Evolutionary conservation across 2,113 vertebrate species (phyloP).

Genomic region (Chunga burmeisteri): DNA sequence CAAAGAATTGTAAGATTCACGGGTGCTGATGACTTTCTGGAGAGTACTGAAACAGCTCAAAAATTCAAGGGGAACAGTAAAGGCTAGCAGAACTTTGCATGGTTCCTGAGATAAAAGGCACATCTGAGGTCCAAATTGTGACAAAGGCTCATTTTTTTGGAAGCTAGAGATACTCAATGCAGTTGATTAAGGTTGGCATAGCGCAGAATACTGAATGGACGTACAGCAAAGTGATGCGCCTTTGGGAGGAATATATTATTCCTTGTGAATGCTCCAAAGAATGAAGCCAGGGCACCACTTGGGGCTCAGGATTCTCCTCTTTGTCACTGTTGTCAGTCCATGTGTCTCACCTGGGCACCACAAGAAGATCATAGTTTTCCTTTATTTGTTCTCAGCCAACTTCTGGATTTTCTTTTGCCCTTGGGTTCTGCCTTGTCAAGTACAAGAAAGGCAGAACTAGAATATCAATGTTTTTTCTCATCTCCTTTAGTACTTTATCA

Average conservation of each 20-base stretch:
- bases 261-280: background rate
- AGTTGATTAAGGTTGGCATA: background rate
- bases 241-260: background rate
- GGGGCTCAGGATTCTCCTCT: background rate
- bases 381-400: background rate
- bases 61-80: background rate
- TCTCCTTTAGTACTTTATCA: background rate
- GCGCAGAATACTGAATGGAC: background rate
- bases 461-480: background rate
- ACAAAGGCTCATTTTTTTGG: background rate
- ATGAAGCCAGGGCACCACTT: background rate
- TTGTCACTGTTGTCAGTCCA: background rate
- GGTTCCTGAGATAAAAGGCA: background rate
- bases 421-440: background rate
- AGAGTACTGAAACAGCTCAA: background rate
- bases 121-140: background rate
- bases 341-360: background rate
- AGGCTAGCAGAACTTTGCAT: background rate
- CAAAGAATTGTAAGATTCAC: background rate
- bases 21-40: background rate
- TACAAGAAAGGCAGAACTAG: background rate
- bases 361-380: background rate
- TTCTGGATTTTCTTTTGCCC: background rate
- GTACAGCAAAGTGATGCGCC: background rate
- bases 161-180: background rate